Base-by-base conservation (phyloP, 2,888 invertebrate genomes). In the Sphaerophoria taeniata region DNA sequence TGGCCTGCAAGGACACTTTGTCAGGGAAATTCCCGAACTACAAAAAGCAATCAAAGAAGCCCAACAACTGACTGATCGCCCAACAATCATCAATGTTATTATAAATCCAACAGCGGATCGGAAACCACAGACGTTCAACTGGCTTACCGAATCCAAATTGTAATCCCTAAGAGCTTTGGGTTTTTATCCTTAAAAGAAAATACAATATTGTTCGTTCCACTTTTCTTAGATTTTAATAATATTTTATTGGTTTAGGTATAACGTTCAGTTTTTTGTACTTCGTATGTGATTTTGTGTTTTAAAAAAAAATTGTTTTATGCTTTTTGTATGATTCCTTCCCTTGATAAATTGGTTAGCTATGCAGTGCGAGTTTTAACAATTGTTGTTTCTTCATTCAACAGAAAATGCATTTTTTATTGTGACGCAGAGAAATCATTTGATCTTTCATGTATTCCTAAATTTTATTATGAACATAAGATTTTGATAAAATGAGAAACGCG, bases 121-220 rank as follows among this genome's bases (percentile, higher is more conserved):
- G 87, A 98, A 98, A 92, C 95, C 96, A 49, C 99, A 99, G 93
- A 94, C 96, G 16, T 98, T 97, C 91, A 95, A 94, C 90, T 98
- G 98, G 98, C 93, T 98, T 5, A 98, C 98, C 0, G 97, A 97
- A 92, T 97, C 98, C 6, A 98, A 98, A 92, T 93, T 97, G 88
- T 97, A 94, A 94, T 85, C 31, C 24, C 2, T 24, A 24, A 24
- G 24, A 24, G 24, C 34, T 51, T 47, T 45, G 69, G 55, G 24
- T 53, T n/a, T 51, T 45, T 51, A 53, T 55, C 45, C n/a, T n/a
- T n/a, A n/a, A n/a, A n/a, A n/a, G n/a, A n/a, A n/a, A 45, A 14
- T 36, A 53, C 12, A 39, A 43, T 43, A 31, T 69, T 71, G 56
- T 60, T 78, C 70, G 73, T 74, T 79, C 65, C 74, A 83, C 79